Evolutionary conservation across 1,140 invertebrate species (phyloP), one percentile per base, ranked within the genome.

Genomic region (Heliconius hewitsoni): DNA sequence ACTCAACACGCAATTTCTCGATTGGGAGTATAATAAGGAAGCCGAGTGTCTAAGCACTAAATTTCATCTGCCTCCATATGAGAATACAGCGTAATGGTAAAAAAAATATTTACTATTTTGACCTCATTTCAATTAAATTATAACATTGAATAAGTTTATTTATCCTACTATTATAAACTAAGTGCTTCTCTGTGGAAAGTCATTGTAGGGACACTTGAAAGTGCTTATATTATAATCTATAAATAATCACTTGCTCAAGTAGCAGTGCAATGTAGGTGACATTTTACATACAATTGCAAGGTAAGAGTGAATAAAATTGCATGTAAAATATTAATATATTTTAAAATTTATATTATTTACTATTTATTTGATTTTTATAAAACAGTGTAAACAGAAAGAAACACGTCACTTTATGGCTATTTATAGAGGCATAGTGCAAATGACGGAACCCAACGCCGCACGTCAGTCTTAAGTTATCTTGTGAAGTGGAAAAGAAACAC

Each of bases 221-320:
- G 60, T 66, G 60, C 60, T 66, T 66, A 30, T 27, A 27, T 66
- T 66, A 66, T 66, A 66, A 66, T 66, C 60, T 66, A 66, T 66
- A 66, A 66, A 66, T 66, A 66, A 66, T 66, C 60, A 66, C 27
- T 66, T 66, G 60, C 60, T 66, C 60, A 66, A 66, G 60, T 66
- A 27, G 60, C 60, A 30, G 23, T 27, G 60, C 13, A 30, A 66
- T 66, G 60, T 66, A 66, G 60, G 60, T 66, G 60, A 66, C 60
- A 66, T 66, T 66, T 66, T 66, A 66, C 23, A 66, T 66, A 66
- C 60, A 66, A 66, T 66, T 66, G 60, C 60, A 66, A 30, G 8
- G 9, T 13, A 30, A 30, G n/a, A 23, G 11, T 66, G 23, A 66
- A 66, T 66, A 30, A 66, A 66, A 30, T 27, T 66, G 9, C 13